Evolutionary conservation across 2,113 vertebrate species (phyloP).

Genomic region (Epinephelus cyanopodus): DNA sequence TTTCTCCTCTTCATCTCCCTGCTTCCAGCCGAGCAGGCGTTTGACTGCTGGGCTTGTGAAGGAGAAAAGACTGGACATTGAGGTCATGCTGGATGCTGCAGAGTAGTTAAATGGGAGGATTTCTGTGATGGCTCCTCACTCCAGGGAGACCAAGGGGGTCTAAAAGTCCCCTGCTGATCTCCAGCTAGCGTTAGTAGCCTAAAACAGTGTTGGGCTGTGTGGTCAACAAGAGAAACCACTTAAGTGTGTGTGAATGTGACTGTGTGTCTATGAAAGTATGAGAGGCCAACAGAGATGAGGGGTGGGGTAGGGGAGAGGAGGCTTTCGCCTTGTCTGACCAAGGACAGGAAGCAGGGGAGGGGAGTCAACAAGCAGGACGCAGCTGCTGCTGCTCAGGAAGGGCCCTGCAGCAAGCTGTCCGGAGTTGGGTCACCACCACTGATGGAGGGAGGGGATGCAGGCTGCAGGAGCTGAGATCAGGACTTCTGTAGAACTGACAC

Average conservation of each 20-base stretch:
- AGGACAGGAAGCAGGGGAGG: conserved; percentile 86
- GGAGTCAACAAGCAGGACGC: conserved; percentile 84
- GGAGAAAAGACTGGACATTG: conserved; percentile 99
- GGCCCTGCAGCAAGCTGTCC: conserved; percentile 78
- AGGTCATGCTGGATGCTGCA: conserved; percentile 79
- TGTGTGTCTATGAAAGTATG: conserved; percentile 22
- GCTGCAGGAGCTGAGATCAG: conserved; percentile 52
- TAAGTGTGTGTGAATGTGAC: conserved; percentile 14
- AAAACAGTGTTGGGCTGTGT: background rate
- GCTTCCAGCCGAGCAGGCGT: conserved; percentile 98
- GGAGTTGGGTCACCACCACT: conserved; percentile 69
- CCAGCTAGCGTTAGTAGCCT: conserved; percentile 27
- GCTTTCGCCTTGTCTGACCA: conserved; percentile 82
- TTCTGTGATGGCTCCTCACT: conserved; percentile 8
- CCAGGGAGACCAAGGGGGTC: conserved; percentile 2
- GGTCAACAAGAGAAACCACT: conserved; percentile 32
- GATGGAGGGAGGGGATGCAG: conserved; percentile 57
- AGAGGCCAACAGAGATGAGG: conserved; percentile 49
- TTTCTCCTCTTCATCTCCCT: conserved; percentile 99
- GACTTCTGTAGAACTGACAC: conserved; percentile 50
- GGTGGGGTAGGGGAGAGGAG: conserved; percentile 69
- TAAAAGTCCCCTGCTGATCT: conserved; percentile 11
- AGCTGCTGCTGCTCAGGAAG: conserved; percentile 88
- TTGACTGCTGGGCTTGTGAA: conserved; percentile 99
- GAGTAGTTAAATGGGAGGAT: conserved; percentile 35